phyloP scores from a whole-genome alignment of 2,888 invertebrate species.

The Lobophora halterata region DNA sequence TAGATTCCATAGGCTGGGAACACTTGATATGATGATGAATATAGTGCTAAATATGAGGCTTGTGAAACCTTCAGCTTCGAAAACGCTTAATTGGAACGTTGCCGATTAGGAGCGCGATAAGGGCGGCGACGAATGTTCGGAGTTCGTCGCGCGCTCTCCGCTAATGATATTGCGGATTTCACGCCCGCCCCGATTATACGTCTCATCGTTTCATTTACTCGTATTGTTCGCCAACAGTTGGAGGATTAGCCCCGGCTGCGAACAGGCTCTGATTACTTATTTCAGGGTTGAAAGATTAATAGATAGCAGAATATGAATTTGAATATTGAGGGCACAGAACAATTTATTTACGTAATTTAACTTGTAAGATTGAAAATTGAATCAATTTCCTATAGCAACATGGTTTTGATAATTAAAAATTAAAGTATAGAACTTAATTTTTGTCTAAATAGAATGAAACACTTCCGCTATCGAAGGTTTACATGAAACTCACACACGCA shows the following conservation, averaged over 20 bases:
- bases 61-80: slow-evolving; percentile 10
- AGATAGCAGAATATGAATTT: slow-evolving; percentile 17
- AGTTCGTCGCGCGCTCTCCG: slow-evolving; percentile 29
- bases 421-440: too few relatives aligned
- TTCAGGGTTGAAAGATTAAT: slow-evolving; percentile 19
- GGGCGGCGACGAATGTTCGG: slow-evolving; percentile 33
- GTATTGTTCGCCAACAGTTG: slow-evolving; percentile 18
- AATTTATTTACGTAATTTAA: slow-evolving; percentile 11
- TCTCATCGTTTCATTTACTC: slow-evolving; percentile 19
- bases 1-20: too few relatives aligned
- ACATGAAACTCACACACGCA: background rate
- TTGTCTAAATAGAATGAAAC: too few relatives aligned
- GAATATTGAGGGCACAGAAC: slow-evolving; percentile 14
- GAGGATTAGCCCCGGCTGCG: slow-evolving; percentile 20
- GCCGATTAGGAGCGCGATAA: slow-evolving; percentile 38
- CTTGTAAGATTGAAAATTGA: slow-evolving; percentile 4
- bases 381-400: too few relatives aligned
- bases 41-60: background rate
- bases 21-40: background rate
- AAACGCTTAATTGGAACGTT: slow-evolving; percentile 22
- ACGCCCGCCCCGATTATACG: slow-evolving; percentile 21
- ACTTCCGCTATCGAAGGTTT: too few relatives aligned
- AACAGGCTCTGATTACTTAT: slow-evolving; percentile 21
- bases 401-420: too few relatives aligned
- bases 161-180: slow-evolving; percentile 41